Evolutionary conservation across 2,113 vertebrate genomes (phyloP), one percentile per base, ranked within the genome.

Genomic region (Dipodomys stephensi): DNA sequence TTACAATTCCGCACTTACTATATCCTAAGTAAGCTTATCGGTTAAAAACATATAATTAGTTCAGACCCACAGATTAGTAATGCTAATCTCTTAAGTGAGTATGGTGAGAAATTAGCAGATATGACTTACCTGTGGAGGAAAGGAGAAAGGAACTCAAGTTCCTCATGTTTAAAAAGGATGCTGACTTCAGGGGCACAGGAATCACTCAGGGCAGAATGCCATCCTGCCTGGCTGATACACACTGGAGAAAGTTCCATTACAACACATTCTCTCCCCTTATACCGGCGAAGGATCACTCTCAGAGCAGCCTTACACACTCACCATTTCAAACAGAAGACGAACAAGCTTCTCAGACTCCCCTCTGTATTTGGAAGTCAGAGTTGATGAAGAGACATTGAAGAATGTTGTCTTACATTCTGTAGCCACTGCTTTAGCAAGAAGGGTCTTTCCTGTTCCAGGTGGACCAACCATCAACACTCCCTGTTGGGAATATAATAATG

Each of bases 341-440:
- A 99, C 99, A 46, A 99, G 98, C 96, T 99, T 99, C 97, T 99
- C 99, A 15, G 99, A 99, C 97, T 99, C 99, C 91, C 99, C 99
- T 97, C 99, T 98, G 98, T 99, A 99, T 96, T 99, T 99, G 94
- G 99, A 99, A 92, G 99, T 99, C 85, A 99, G 99, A 0, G 99
- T 99, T 12, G 99, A 99, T 0, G 99, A 99, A 53, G 99, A 99
- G 78, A 99, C 98, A 7, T 99, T 99, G 97, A 99, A 99, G 98
- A 99, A 99, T 1, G 99, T 99, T 91, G 99, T 99, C 97, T 99
- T 99, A 98, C 99, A 99, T 97, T 99, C 99, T 0, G 99, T 99
- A 23, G 99, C 99, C 22, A 99, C 99, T 12, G 99, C 99, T 98
- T 99, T 99, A 78, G 99, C 99, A 94, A 99, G 94, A 0, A 99